Base-by-base conservation (phyloP, 2,888 invertebrate species). In the Stenodera caucasica region DNA sequence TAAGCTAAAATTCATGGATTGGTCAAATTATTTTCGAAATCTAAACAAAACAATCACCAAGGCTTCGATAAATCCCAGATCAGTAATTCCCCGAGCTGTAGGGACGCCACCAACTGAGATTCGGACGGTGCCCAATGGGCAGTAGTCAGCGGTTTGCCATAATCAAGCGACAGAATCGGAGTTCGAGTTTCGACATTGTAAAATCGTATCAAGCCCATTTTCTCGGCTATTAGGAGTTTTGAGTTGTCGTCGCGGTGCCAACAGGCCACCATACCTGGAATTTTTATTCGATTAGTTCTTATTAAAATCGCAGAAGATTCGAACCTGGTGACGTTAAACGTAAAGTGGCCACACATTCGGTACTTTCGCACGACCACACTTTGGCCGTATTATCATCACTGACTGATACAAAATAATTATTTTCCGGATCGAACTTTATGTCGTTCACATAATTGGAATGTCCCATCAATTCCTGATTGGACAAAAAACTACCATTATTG, bases 311-410 rank as follows among this genome's bases (percentile, higher is more conserved):
- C n/a, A n/a, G n/a, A n/a, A n/a, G n/a, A n/a, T n/a, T n/a, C n/a
- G n/a, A n/a, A 67, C 88, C 88, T 49, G 90, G 87, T 12, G 90
- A 88, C 23, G 84, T 84, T 18, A 91, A 80, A 61, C 84, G 82
- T 72, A 90, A 88, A 35, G 84, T 85, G 5, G 84, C 81, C 23
- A 84, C 77, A 68, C 84, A 83, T 66, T 83, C 82, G 61, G 81
- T 82, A 30, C 84, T 81, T 8, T 82, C 80, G 4, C 82, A 75
- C 30, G 80, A 78, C 90, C 91, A 91, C 29, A 92, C 80, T 71
- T 86, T 85, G 71, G 90, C 90, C 0, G 89, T 88, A 66, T 88
- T 86, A 77, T 92, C 91, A 79, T 92, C 91, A 67, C 90, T 88
- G 1, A 87, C 88, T n/a, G 90, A 90, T 14, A 89, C 90, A 55